These are phyloP conservation scores for Liparis tanakae DNA, from an alignment of 2,797 vertebrate species.

Conservation along the genomic window DNA sequence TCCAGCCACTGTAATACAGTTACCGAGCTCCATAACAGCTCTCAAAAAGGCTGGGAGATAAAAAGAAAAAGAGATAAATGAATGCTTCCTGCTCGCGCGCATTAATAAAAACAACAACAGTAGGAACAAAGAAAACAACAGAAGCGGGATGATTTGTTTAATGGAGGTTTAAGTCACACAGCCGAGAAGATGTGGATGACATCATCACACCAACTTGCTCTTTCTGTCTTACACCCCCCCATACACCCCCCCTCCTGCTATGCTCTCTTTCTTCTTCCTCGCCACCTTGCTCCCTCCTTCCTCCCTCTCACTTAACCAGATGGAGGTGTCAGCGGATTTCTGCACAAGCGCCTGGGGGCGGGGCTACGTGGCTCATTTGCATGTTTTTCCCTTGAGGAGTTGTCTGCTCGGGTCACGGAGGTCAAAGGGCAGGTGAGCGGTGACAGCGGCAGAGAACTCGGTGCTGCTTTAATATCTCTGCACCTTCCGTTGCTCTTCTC, in stretches of 20 bases:
- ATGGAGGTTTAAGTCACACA: conserved; percentile 12
- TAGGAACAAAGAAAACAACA: not conserved
- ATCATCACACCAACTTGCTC: conserved; percentile 32
- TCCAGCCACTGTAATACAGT: conserved; percentile 37
- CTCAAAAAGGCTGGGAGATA: conserved; percentile 22
- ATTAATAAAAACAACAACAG: not conserved
- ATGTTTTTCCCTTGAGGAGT: conserved; percentile 58
- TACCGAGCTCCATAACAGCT: conserved; percentile 27
- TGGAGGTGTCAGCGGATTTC: conserved; percentile 76
- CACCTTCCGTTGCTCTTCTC: conserved; percentile 47
- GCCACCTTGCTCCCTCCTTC: conserved; percentile 22
- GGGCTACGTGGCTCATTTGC: conserved; percentile 67
- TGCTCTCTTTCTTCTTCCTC: conserved; percentile 1
- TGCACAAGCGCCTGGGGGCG: conserved; percentile 24
- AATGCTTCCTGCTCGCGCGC: conserved; percentile 4
- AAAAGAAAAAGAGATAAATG: conserved; percentile 33
- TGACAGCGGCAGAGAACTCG: conserved; percentile 46
- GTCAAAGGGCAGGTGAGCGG: conserved; percentile 67
- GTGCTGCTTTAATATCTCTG: not conserved
- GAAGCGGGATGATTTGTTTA: not conserved
- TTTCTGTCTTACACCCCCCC: conserved; percentile 13
- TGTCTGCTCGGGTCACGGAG: conserved; percentile 66
- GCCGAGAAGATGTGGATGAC: conserved; percentile 8
- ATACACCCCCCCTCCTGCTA: not conserved
- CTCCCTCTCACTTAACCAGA: conserved; percentile 65